Conservation (phyloP, 2,113 vertebrate genomes). For the Felis chaus region DNA sequence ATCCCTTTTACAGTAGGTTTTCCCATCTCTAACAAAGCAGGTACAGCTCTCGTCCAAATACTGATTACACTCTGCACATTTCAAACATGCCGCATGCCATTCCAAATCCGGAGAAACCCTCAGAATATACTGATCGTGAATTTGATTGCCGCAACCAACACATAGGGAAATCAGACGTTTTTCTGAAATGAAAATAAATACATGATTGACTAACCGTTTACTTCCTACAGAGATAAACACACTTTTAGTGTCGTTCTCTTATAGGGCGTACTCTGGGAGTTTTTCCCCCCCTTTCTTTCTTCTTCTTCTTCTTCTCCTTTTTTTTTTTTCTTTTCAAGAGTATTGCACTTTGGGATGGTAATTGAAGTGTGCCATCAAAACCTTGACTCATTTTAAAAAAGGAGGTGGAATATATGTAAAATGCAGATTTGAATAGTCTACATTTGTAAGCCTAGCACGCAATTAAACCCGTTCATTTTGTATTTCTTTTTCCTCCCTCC, state of each 20-base stretch:
- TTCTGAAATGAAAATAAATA: constrained; percentile 92
- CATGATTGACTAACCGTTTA: constrained; percentile 87
- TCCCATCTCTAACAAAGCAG: constrained; percentile 99
- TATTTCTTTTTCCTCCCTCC: constrained; percentile 67
- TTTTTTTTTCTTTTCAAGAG: not conserved
- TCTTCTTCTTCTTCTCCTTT: accelerated
- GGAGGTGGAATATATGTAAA: constrained; percentile 81
- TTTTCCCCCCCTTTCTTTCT: accelerated
- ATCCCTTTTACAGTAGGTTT: constrained; percentile 99
- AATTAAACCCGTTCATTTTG: constrained; percentile 75
- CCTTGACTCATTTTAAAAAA: constrained; percentile 77
- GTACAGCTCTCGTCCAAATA: constrained; percentile 99
- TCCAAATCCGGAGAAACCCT: constrained; percentile 99
- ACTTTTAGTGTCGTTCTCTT: constrained; percentile 84
- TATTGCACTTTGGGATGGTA: constrained; percentile 78
- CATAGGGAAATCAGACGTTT: constrained; percentile 98
- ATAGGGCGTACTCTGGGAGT: constrained; percentile 70
- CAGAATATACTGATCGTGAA: constrained; percentile 99
- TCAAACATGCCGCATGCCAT: constrained; percentile 99
- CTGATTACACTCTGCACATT: constrained; percentile 98
- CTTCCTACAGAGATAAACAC: constrained; percentile 88
- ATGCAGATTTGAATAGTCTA: constrained; percentile 75
- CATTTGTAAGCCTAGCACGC: constrained; percentile 75
- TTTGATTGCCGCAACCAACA: constrained; percentile 99
- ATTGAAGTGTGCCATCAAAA: constrained; percentile 82